Base-by-base conservation (phyloP, 2,797 vertebrate species). In the Platalea minor region DNA sequence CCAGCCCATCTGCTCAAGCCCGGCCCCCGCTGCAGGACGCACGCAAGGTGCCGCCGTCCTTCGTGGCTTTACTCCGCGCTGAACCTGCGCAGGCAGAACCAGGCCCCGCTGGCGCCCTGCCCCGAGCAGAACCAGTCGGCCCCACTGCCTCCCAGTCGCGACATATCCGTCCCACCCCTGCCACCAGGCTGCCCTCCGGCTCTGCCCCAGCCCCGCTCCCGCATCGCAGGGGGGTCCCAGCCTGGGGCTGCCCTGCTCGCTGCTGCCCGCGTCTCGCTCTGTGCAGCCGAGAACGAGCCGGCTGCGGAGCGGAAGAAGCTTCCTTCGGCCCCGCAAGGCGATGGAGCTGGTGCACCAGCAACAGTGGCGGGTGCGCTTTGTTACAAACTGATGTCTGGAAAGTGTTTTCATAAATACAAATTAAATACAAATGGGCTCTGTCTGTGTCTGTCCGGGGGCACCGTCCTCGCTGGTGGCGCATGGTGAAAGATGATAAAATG, bases 251-350 rank as follows among this genome's bases (percentile, higher is more conserved):
- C 39, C 29, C 74, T 5, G 31, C 37, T 57, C 2, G 1, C 28
- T 35, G 78, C 51, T 4, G 0, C 37, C 13, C 39, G 33, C 6
- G 3, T 19, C 57, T 25, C 3, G 2, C 39, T 31, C 53, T 33
- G 59, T 2, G 3, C 43, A 29, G 37, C 41, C 1, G 3, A 13
- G 33, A 24, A 11, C 2, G 3, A 76, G 29, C 46, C 1, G 9
- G 28, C 35, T 25, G 46, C 0, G 1, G 31, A 11, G n/a, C 1
- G 1, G 26, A 31, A 5, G 21, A 7, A 24, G 45, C 7, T 18
- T 57, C 43, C 46, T 3, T 13, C 0, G 1, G 59, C 51, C 29
- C 25, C 0, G 0, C 0, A 9, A 16, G 6, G 11, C 0, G 2
- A 13, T 0, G 23, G 69, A 17, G 50, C 26, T 0, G 33, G 15